Evolutionary conservation across 1,140 invertebrate genomes (phyloP).

Genomic region (Zaprionus africanus): DNA sequence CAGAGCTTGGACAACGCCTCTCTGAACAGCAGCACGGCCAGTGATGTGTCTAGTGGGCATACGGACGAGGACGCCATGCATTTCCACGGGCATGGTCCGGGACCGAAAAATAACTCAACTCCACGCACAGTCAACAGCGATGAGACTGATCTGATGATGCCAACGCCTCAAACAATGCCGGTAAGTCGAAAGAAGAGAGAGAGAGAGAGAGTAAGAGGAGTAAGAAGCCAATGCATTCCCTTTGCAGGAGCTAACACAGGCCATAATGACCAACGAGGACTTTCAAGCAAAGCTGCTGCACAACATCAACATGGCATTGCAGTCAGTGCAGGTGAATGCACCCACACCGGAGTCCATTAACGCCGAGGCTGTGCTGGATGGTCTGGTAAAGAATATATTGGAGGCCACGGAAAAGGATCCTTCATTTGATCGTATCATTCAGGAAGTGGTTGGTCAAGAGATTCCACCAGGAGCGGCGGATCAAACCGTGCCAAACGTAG

Average conservation of each 20-base stretch:
- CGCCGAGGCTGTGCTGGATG: conserved; percentile 63
- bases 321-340: conserved; percentile 54
- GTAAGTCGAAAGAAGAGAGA: conserved; percentile 10
- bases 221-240: not conserved
- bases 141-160: conserved; percentile 17
- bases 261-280: conserved; percentile 69
- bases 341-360: conserved; percentile 40
- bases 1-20: conserved; percentile 7
- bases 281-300: conserved; percentile 72
- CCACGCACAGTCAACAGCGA: conserved; percentile 33
- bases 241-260: conserved; percentile 66
- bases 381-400: conserved; percentile 73
- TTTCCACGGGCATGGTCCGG: conserved; percentile 24
- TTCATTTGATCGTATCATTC: conserved; percentile 72
- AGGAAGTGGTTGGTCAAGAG: conserved; percentile 71
- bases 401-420: conserved; percentile 81
- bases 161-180: conserved; percentile 60
- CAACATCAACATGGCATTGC: conserved; percentile 76
- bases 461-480: not conserved
- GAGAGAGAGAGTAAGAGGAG: not conserved
- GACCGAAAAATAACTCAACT: conserved; percentile 54
- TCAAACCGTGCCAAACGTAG: not conserved
- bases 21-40: conserved; percentile 32
- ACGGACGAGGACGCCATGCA: conserved; percentile 29
- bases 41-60: conserved; percentile 24